Base-by-base conservation (phyloP, 2,797 vertebrate species). In the Hydrocynus forskahlii region DNA sequence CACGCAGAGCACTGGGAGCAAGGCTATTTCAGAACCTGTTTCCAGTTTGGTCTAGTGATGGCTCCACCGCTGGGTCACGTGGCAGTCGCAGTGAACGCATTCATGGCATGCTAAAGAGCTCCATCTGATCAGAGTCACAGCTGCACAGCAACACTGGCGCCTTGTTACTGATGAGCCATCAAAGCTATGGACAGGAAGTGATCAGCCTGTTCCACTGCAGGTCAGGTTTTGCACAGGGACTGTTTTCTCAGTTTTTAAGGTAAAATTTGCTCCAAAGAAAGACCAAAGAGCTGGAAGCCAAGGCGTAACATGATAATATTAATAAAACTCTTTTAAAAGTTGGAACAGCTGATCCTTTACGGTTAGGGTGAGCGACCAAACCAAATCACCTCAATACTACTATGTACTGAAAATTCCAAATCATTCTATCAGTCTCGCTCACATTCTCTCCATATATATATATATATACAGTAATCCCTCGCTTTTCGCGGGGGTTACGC, bases 21-120 rank as follows among this genome's bases (percentile, higher is more conserved):
- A 64, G 54, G 38, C 45, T 74, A 73, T 81, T 81, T 75, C 10
- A 17, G 50, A 85, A 85, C 85, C 83, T 87, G 59, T 73, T 88
- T 69, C 59, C 82, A 68, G 57, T 71, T 76, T 75, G 48, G 40
- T 48, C 76, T 66, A 83, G 81, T 19, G 70, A 78, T 62, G 71
- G 68, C 45, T 75, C 60, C 63, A 48, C 73, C 62, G 62, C 54
- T 43, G 4, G 69, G 72, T 85, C 80, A 87, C 78, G 76, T 87
- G 86, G 68, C 21, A 72, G 17, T 52, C 8, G 70, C 77, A 67
- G 43, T 19, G 77, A 81, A 76, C 80, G 55, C 54, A 35, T 82
- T 74, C 73, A 68, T 29, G 75, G 62, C 69, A 83, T 81, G 74
- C 78, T 72, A 70, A 86, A 82, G 19, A 19, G 73, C 79, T 77